Percentiles rank a stretch among this genome's conserved stretches.
phyloP scores from a whole-genome alignment of 2,888 invertebrate genomes.

The Apotomis turbidana region DNA sequence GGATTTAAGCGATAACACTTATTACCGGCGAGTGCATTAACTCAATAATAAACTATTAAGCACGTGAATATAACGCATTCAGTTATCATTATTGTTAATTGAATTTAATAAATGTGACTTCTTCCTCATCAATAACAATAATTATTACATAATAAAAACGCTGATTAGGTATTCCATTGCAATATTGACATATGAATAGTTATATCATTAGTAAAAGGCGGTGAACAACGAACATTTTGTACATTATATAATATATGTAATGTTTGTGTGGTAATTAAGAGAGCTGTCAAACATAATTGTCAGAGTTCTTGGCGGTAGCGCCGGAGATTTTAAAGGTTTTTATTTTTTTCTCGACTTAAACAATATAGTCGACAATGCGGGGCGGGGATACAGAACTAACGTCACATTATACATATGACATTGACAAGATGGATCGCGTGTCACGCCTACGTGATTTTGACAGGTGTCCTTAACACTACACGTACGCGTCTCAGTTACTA shows the following conservation, averaged over 20 bases:
- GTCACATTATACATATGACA: slow-evolving; percentile 29
- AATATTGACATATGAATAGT: neutral
- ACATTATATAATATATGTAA: too few relatives aligned
- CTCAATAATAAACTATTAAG: slow-evolving; percentile 22
- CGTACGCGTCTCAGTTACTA: slow-evolving; percentile 39
- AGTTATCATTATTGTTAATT: slow-evolving; percentile 17
- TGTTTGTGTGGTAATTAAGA: neutral
- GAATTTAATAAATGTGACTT: slow-evolving; percentile 8
- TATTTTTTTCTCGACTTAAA: neutral
- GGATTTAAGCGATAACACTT: slow-evolving; percentile 37
- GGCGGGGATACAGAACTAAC: slow-evolving; percentile 25
- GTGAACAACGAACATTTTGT: too few relatives aligned
- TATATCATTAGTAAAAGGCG: too few relatives aligned
- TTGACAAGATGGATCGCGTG: slow-evolving; percentile 36
- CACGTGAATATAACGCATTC: slow-evolving; percentile 1
- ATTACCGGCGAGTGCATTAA: slow-evolving; percentile 25
- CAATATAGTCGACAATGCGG: slow-evolving; percentile 5
- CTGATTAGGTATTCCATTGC: neutral
- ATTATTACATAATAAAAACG: slow-evolving; percentile 9
- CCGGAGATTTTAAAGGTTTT: neutral
- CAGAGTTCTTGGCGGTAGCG: neutral
- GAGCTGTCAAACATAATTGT: neutral
- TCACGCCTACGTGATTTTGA: slow-evolving; percentile 40
- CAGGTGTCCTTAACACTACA: slow-evolving; percentile 38
- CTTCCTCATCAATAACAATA: slow-evolving; percentile 11